A percentile compares a stretch with the other conserved stretches of the same genome.
phyloP scores from a whole-genome alignment of 92 coral and sea anemone genomes.

The Diadumene lineata region DNA sequence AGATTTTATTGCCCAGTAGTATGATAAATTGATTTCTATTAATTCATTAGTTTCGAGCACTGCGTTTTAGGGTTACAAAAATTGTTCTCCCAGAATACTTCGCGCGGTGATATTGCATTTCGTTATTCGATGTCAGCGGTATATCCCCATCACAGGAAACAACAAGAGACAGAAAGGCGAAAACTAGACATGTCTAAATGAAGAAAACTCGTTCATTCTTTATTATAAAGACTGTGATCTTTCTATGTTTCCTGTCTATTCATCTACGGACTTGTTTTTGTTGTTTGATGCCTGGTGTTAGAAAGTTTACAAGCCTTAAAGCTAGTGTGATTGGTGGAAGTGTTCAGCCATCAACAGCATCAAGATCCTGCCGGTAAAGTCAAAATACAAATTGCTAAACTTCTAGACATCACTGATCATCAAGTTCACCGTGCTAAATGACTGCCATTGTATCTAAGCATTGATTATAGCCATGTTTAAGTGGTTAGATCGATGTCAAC shows the following conservation, averaged over 20 bases:
- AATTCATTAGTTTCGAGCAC: too few relatives aligned
- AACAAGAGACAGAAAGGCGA: constrained; percentile 10
- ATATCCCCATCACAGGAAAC: background rate
- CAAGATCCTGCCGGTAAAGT: constrained; percentile 63
- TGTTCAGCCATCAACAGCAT: constrained; percentile 12
- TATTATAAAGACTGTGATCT: constrained; percentile 57
- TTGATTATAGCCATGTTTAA: background rate
- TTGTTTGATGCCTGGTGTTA: constrained; percentile 99
- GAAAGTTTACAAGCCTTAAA: constrained; percentile 82
- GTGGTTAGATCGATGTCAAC: background rate
- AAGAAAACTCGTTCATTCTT: constrained; percentile 61
- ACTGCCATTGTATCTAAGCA: background rate
- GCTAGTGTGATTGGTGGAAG: constrained; percentile 65
- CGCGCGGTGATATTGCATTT: background rate
- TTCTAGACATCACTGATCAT: background rate
- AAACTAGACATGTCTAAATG: constrained; percentile 58
- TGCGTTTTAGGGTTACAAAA: background rate
- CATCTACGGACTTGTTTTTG: constrained; percentile 57
- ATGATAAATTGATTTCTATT: background rate
- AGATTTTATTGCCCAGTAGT: too few relatives aligned
- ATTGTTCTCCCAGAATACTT: constrained; percentile 9
- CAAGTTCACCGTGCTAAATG: background rate
- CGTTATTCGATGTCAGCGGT: constrained; percentile 18
- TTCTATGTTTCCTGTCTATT: constrained; percentile 64
- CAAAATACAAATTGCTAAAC: background rate